phyloP scores from a whole-genome alignment of 2,888 invertebrate genomes.

The Phengaris alcon region DNA sequence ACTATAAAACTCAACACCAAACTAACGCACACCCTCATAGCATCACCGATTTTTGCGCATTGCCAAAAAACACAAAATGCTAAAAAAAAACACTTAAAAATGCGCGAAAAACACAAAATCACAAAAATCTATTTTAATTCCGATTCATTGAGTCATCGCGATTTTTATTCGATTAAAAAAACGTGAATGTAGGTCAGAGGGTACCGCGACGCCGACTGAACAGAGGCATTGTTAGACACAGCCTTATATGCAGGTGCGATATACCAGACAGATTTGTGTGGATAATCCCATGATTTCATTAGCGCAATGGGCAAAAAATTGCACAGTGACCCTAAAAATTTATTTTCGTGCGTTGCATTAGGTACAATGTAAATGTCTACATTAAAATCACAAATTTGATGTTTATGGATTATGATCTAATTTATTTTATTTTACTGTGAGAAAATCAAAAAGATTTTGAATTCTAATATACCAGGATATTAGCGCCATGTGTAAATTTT shows the following conservation, averaged over 20 bases:
- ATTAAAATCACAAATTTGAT: too few relatives aligned
- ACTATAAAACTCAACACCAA: conserved; percentile 54
- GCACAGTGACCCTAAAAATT: not conserved
- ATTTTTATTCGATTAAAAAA: conserved; percentile 11
- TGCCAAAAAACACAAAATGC: conserved; percentile 33
- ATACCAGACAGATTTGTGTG: conserved; percentile 50
- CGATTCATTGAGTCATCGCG: conserved; percentile 2
- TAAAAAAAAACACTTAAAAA: conserved; percentile 24
- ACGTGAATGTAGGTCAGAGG: conserved; percentile 59
- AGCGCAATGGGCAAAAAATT: not conserved
- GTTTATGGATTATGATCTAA: too few relatives aligned
- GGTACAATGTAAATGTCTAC: too few relatives aligned
- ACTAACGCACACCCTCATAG: conserved; percentile 58
- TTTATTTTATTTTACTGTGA: not conserved
- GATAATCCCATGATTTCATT: conserved; percentile 44
- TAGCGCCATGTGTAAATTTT: not conserved
- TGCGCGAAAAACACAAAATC: conserved; percentile 17
- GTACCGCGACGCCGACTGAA: conserved; percentile 67
- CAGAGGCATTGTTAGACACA: conserved; percentile 66
- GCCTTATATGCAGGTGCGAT: conserved; percentile 73
- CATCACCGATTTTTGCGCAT: conserved; percentile 47
- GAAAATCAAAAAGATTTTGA: not conserved
- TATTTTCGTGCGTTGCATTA: too few relatives aligned
- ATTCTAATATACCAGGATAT: not conserved
- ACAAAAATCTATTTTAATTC: not conserved